Conservation (phyloP, 1,140 invertebrate genomes). For the Drosophila repleta region DNA sequence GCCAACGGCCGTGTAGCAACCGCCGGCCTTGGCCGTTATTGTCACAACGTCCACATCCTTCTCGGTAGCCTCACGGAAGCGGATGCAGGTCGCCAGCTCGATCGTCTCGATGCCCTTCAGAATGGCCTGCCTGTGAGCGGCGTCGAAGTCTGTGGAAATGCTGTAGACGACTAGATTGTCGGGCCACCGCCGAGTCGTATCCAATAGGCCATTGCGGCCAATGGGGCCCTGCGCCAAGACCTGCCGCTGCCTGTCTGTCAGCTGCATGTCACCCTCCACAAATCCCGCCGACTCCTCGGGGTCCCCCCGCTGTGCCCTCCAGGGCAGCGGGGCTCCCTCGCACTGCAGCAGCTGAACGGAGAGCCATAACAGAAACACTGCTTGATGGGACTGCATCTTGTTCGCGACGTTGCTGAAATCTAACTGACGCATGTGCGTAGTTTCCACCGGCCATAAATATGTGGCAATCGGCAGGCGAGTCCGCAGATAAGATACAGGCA, state of each 20-base stretch:
- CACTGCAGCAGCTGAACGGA: slow-evolving; percentile 1
- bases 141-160: slow-evolving; percentile 84
- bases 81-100: slow-evolving; percentile 56
- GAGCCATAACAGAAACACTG: slow-evolving; percentile 38
- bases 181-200: slow-evolving; percentile 86
- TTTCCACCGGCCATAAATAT: slow-evolving; percentile 35
- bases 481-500: slow-evolving; percentile 43
- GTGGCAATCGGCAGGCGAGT: neutral
- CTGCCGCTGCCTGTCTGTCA: slow-evolving; percentile 80
- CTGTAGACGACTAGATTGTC: slow-evolving; percentile 87
- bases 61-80: slow-evolving; percentile 52
- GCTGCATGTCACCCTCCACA: slow-evolving; percentile 85
- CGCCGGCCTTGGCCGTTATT: slow-evolving; percentile 63
- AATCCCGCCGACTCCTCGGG: slow-evolving; percentile 64
- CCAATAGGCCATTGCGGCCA: slow-evolving; percentile 86
- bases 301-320: slow-evolving; percentile 15
- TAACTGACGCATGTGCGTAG: slow-evolving; percentile 38
- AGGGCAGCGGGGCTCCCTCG: neutral
- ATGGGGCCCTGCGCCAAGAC: slow-evolving; percentile 36
- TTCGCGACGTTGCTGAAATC: slow-evolving; percentile 28
- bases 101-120: slow-evolving; percentile 59
- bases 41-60: slow-evolving; percentile 63
- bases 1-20: slow-evolving; percentile 86
- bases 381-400: slow-evolving; percentile 50
- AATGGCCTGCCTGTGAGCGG: slow-evolving; percentile 55